These are phyloP conservation scores for Erebia palarica DNA, from an alignment of 2,888 invertebrate species.

Conservation along the genomic window DNA sequence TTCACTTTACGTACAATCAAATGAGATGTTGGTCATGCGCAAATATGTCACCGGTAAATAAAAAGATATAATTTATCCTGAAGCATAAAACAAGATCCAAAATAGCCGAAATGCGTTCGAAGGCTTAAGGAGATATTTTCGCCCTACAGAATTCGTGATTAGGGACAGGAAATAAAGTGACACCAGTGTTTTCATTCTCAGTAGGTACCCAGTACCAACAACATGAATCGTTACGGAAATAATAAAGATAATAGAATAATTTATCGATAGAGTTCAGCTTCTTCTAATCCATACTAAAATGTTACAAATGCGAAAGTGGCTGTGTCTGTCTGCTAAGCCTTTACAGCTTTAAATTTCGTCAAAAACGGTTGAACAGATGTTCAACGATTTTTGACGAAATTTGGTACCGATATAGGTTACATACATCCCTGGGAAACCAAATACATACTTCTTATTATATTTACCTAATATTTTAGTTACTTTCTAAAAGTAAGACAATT, in stretches of 20 bases:
- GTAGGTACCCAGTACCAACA: neutral
- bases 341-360: no score
- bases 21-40: neutral
- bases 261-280: no score
- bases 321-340: no score
- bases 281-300: no score
- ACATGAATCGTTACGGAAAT: neutral
- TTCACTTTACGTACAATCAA: neutral
- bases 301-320: no score
- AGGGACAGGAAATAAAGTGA: neutral
- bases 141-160: constrained; percentile 7
- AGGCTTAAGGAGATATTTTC: constrained; percentile 8
- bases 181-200: constrained; percentile 1
- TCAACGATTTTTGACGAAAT: no score
- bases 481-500: no score
- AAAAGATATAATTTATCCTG: neutral
- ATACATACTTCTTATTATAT: no score
- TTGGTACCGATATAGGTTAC: no score
- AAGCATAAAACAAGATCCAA: neutral
- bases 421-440: no score
- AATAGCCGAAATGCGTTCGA: constrained; percentile 4
- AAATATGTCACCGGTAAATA: neutral
- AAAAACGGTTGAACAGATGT: no score
- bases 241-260: neutral
- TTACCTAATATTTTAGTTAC: no score